Evolutionary conservation across 2,888 invertebrate species (phyloP), one percentile per base, ranked within the genome.

Genomic region (Fragum whitleyi): DNA sequence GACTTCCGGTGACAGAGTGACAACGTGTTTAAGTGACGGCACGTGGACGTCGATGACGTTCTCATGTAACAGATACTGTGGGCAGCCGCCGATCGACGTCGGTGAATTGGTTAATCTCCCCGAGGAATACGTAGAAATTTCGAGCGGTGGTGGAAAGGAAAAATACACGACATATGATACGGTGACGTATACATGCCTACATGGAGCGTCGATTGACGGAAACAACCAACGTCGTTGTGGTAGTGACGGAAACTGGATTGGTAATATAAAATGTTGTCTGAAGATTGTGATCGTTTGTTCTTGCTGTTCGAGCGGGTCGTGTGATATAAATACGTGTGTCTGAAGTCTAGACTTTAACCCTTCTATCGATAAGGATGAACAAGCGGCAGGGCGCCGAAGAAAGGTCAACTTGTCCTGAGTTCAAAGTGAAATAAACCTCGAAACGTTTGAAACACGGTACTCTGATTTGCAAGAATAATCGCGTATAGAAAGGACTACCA

Each of bases 1-100:
- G 3, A n/a, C n/a, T 26, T n/a, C 36, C 11, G 65, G 21, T 9
- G 65, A 14, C 23, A 42, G 36, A 42, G 21, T 14, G 7, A 26
- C 42, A 1, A 42, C 65, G 23, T 65, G 65, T 26, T 9, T 16
- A n/a, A 23, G n/a, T 11, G 65, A 65, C 42, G 65, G 65, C 39
- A 65, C 65, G 23, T 65, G 65, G 65, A 65, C 39, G 9, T 7
- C 23, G n/a, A 42, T 65, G 65, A 14, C 11, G 9, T 65, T 65
- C 42, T 1, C 28, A 2, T 65, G 65, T 26, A 65, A 65, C 16
- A 65, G 11, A 29, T 65, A 42, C 65, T 65, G 65, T 21, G 65
- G 65, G 3, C 42, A 65, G 23, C 65, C 65, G 14, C 65, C 65
- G 11, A 16, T 65, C 23, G 42, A 65, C n/a, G 14, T 14, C 21